Base-by-base conservation (phyloP, 2,888 invertebrate species). In the Anoncus sp. region DNA sequence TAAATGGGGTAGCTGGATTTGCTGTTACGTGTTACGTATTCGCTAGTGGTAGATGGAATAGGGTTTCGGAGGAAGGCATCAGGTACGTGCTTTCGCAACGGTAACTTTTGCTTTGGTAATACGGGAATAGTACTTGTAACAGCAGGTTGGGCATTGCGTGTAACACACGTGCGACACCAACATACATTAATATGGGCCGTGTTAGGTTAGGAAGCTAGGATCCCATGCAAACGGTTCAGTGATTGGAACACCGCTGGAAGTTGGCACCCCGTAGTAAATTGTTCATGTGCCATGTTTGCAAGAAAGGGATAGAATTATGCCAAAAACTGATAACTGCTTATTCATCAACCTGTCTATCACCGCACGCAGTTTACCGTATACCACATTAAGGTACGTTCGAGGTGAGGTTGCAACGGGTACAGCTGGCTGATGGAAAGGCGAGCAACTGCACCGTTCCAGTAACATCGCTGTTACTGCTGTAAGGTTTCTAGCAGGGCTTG, bases 131-230 rank as follows among this genome's bases (percentile, higher is more conserved):
- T 81, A 85, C 81, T 85, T 83, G 83, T 71, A 79, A 72, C 69
- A 78, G 67, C 77, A 16, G 38, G 14, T 3, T 49, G 45, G 16
- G 5, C 60, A 51, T 59, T 53, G 38, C 16, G 22, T 20, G 62
- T n/a, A 40, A 65, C 27, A 40, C 10, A 31, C 14, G n/a, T 38
- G 75, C 79, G 74, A 75, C 60, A 79, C 78, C 73, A 77, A 83
- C 83, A 82, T 84, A 85, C 85, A 87, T 86, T 87, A 87, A 85
- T 88, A 87, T 86, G 85, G 82, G 81, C 81, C 75, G 27, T 45
- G 60, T 27, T 31, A 14, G 51, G 16, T 51, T 60, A 53, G 31
- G 14, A 40, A 27, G 20, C 62, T 38, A 20, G 24, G 14, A 9
- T 20, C 38, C 31, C 10, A 51, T 18, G 7, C 16, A 9, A 3